Percentiles rank a stretch among this genome's conserved stretches.
phyloP scores from a whole-genome alignment of 2,888 invertebrate genomes.

The Microctonus brassicae region DNA sequence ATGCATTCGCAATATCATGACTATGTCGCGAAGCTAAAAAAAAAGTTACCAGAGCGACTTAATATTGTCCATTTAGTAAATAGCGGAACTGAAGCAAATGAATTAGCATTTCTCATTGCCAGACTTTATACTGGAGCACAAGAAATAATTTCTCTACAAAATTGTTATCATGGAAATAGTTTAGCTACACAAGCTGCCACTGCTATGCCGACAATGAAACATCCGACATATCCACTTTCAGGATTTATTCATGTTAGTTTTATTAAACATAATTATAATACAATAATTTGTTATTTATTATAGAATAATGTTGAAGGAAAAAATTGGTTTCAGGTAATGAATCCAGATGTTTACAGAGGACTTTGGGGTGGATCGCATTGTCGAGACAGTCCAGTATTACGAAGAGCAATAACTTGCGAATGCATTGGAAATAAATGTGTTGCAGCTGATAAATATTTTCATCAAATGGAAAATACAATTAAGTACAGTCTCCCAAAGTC shows the following conservation, averaged over 20 bases:
- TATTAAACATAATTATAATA: neutral
- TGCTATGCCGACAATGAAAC: conserved; percentile 84
- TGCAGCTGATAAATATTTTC: conserved; percentile 84
- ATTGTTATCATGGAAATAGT: conserved; percentile 94
- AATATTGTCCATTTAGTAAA: conserved; percentile 94
- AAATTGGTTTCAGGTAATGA: conserved; percentile 77
- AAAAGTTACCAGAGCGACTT: conserved; percentile 87
- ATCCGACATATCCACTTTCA: conserved; percentile 76
- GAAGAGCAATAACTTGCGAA: conserved; percentile 76
- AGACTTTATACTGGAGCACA: conserved; percentile 87
- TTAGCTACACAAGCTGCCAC: conserved; percentile 86
- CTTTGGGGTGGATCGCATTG: conserved; percentile 91
- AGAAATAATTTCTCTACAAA: conserved; percentile 88
- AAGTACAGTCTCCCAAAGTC: conserved; percentile 81
- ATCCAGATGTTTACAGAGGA: conserved; percentile 93
- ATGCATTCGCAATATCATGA: conserved; percentile 91
- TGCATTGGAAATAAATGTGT: conserved; percentile 77
- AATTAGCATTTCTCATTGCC: conserved; percentile 90
- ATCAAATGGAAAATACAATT: conserved; percentile 85
- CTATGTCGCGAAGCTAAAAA: conserved; percentile 85
- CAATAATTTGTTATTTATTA: conserved; percentile 11
- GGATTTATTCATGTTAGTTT: conserved; percentile 83
- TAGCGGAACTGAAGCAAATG: conserved; percentile 98
- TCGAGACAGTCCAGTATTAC: conserved; percentile 87
- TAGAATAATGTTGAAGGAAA: conserved; percentile 8